These are phyloP conservation scores for Neosalanx taihuensis DNA, from an alignment of 2,797 vertebrate genomes.

Conservation along the genomic window DNA sequence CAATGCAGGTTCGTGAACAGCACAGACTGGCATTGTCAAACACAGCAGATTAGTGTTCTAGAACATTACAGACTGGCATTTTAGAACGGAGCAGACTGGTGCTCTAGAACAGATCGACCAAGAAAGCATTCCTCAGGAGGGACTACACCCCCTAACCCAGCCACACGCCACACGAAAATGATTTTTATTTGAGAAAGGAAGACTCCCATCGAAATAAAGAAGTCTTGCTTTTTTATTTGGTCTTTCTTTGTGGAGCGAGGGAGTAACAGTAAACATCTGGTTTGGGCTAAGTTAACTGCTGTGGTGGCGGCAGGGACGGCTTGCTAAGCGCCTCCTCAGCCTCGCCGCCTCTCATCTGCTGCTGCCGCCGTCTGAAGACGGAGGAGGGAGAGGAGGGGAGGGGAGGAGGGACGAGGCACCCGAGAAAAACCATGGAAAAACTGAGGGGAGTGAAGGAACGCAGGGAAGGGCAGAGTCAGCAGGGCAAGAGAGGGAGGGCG, in stretches of 20 bases:
- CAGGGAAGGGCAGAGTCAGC: constrained; percentile 82
- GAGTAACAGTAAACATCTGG: constrained; percentile 78
- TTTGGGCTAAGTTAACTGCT: constrained; percentile 78
- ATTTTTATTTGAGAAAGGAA: constrained; percentile 39
- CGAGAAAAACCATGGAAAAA: constrained; percentile 81
- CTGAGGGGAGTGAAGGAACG: constrained; percentile 70
- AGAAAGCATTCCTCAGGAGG: constrained; percentile 30
- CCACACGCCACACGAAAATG: constrained; percentile 4
- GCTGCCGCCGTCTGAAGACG: constrained; percentile 72
- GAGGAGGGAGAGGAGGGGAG: constrained; percentile 41
- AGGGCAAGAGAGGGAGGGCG: constrained; percentile 42
- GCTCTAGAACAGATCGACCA: constrained; percentile 23
- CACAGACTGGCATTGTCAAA: neutral
- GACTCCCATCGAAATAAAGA: constrained; percentile 41
- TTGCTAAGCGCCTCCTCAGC: constrained; percentile 46
- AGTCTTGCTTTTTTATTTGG: constrained; percentile 51
- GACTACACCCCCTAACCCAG: constrained; percentile 48
- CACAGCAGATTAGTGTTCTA: neutral
- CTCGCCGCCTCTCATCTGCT: constrained; percentile 73
- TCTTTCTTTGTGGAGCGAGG: constrained; percentile 40
- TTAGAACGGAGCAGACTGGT: neutral
- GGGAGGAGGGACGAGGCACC: constrained; percentile 67
- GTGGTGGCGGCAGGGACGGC: constrained; percentile 69
- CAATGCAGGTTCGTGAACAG: no score
- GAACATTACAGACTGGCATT: neutral